phyloP scores from a whole-genome alignment of 2,113 vertebrate species.

The Prochilodus magdalenae region DNA sequence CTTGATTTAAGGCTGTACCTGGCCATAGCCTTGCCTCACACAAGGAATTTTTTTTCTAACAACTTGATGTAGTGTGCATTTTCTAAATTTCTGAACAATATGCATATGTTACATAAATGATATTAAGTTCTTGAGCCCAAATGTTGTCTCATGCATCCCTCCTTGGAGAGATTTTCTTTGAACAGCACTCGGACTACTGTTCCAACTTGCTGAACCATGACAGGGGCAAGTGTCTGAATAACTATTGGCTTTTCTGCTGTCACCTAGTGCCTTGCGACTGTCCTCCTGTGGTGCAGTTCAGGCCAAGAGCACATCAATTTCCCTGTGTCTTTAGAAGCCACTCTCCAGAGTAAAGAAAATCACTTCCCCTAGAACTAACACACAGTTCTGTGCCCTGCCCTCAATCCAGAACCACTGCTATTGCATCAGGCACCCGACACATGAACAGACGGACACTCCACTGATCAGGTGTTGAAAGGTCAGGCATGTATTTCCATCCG shows the following conservation, averaged over 20 bases:
- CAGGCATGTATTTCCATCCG: background rate
- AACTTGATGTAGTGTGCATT: no score
- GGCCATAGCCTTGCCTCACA: no score
- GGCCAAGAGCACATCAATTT: slow-evolving; percentile 6
- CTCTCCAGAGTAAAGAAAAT: slow-evolving; percentile 17
- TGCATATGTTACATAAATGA: no score
- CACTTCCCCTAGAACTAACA: slow-evolving; percentile 38
- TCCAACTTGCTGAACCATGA: slow-evolving; percentile 14
- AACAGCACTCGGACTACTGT: background rate
- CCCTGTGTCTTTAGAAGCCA: slow-evolving; percentile 13
- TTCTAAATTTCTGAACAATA: no score
- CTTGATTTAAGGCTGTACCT: no score
- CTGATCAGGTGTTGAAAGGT: background rate
- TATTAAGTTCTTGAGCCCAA: background rate
- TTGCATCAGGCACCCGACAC: background rate
- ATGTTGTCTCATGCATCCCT: background rate
- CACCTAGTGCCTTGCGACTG: background rate
- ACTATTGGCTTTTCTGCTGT: background rate
- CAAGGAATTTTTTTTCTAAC: no score
- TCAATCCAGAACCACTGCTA: background rate
- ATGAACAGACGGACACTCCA: background rate
- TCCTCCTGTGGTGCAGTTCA: background rate
- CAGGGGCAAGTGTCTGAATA: background rate
- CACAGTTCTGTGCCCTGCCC: background rate
- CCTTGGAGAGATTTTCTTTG: background rate